Percentiles rank a stretch among this genome's conserved stretches.
phyloP scores from a whole-genome alignment of 1,140 invertebrate species.

The Drosophila setifemur region DNA sequence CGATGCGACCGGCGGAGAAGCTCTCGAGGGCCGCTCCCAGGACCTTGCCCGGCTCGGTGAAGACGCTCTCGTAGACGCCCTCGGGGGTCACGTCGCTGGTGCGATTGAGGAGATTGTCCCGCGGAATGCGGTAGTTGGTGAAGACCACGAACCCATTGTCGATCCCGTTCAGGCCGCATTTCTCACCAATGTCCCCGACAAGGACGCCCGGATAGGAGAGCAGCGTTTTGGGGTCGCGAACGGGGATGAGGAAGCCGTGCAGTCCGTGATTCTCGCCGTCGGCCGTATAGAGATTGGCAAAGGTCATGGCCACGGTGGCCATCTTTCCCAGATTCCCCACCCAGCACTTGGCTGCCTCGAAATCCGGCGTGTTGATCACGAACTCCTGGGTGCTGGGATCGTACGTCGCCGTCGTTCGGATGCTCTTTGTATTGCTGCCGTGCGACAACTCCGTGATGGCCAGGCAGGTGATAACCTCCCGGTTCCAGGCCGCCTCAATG shows the following conservation, averaged over 20 bases:
- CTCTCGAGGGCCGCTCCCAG: slow-evolving; percentile 92
- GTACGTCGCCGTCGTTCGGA: slow-evolving; percentile 95
- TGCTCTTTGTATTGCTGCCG: slow-evolving; percentile 95
- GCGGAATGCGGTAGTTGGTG: slow-evolving; percentile 92
- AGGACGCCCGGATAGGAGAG: slow-evolving; percentile 87
- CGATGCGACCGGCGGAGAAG: slow-evolving; percentile 91
- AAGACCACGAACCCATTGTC: slow-evolving; percentile 97
- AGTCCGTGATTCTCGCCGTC: slow-evolving; percentile 93
- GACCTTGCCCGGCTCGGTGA: slow-evolving; percentile 90
- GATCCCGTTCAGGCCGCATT: slow-evolving; percentile 93
- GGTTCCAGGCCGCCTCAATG: slow-evolving; percentile 86
- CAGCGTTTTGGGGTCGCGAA: slow-evolving; percentile 90
- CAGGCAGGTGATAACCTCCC: slow-evolving; percentile 91
- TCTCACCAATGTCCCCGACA: slow-evolving; percentile 94
- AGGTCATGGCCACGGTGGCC: slow-evolving; percentile 93
- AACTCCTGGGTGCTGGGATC: slow-evolving; percentile 91
- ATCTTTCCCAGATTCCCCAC: slow-evolving; percentile 94
- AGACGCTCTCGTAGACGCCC: slow-evolving; percentile 91
- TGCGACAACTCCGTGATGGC: slow-evolving; percentile 96
- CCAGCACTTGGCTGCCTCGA: slow-evolving; percentile 98
- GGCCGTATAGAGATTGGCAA: slow-evolving; percentile 91
- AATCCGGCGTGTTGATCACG: slow-evolving; percentile 94
- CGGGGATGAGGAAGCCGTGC: slow-evolving; percentile 92
- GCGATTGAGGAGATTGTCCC: slow-evolving; percentile 92
- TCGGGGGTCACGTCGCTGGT: slow-evolving; percentile 93